A percentile compares a stretch with the other conserved stretches of the same genome.
phyloP scores from a whole-genome alignment of 2,797 vertebrate species.

The Nasua narica region DNA sequence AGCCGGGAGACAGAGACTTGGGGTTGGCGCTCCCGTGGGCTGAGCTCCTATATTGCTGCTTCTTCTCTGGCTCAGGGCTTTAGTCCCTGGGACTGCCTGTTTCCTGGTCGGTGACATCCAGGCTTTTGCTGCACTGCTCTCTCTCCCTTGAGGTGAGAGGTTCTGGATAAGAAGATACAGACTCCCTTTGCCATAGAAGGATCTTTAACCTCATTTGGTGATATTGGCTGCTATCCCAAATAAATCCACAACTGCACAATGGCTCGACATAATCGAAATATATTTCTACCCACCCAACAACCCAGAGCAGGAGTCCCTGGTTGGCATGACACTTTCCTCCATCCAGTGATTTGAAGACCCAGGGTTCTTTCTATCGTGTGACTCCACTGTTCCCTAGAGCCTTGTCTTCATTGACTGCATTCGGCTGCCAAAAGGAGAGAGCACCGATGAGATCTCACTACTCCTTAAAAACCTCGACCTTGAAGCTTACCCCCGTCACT shows the following conservation, averaged over 20 bases:
- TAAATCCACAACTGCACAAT: neutral
- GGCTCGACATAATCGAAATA: neutral
- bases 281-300: neutral
- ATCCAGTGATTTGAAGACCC: neutral
- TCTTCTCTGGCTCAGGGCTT: neutral
- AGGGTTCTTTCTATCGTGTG: neutral
- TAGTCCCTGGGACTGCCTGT: neutral
- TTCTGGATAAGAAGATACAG: neutral
- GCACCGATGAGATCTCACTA: neutral
- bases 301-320: neutral
- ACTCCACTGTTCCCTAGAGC: neutral
- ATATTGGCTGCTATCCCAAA: neutral
- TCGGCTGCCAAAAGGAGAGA: neutral
- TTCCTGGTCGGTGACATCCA: neutral
- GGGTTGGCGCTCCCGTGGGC: too few species aligned
- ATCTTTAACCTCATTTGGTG: neutral
- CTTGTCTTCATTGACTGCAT: neutral
- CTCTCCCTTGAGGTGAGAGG: neutral
- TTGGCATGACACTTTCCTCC: neutral
- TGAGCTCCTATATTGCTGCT: neutral
- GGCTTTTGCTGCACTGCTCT: neutral
- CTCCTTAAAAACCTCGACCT: neutral
- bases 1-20: neutral
- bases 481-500: neutral
- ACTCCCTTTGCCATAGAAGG: neutral